Evolutionary conservation across 2,888 invertebrate species (phyloP).

Genomic region (Ariolimax columbianus): DNA sequence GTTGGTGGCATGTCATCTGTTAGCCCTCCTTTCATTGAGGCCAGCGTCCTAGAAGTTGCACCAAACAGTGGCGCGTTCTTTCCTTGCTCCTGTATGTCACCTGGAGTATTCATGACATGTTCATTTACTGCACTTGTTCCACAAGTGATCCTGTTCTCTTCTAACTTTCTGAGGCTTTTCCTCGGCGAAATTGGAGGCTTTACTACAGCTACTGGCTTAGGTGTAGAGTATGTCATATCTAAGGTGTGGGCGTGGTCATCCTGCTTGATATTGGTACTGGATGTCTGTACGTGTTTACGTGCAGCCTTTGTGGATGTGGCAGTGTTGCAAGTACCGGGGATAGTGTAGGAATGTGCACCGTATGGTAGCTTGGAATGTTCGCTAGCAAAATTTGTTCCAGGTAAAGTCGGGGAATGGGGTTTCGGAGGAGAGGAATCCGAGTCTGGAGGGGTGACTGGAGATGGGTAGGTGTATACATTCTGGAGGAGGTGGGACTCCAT

Average conservation of each 20-base stretch:
- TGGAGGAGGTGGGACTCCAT: constrained; percentile 71
- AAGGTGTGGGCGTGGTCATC: neutral
- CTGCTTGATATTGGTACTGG: neutral
- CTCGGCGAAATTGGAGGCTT: constrained; percentile 32
- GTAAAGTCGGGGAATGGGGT: constrained; percentile 74
- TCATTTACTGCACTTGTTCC: constrained; percentile 29
- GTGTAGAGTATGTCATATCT: neutral
- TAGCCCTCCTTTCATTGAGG: neutral
- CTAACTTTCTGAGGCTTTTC: constrained; percentile 28
- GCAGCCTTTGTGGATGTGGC: neutral
- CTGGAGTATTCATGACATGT: constrained; percentile 14
- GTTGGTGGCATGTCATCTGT: neutral
- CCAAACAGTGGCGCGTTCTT: neutral
- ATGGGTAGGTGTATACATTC: constrained; percentile 72
- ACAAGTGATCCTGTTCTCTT: neutral
- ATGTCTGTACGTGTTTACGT: neutral
- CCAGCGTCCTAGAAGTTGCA: neutral
- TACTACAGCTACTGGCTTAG: neutral
- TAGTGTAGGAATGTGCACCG: neutral
- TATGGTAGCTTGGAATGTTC: constrained; percentile 22
- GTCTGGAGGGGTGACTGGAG: constrained; percentile 75
- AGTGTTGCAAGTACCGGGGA: neutral
- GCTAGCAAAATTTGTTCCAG: constrained; percentile 67
- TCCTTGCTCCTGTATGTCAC: neutral
- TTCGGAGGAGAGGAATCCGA: constrained; percentile 75